Base-by-base conservation (phyloP, 2,888 invertebrate genomes). In the Tribolium freemani region DNA sequence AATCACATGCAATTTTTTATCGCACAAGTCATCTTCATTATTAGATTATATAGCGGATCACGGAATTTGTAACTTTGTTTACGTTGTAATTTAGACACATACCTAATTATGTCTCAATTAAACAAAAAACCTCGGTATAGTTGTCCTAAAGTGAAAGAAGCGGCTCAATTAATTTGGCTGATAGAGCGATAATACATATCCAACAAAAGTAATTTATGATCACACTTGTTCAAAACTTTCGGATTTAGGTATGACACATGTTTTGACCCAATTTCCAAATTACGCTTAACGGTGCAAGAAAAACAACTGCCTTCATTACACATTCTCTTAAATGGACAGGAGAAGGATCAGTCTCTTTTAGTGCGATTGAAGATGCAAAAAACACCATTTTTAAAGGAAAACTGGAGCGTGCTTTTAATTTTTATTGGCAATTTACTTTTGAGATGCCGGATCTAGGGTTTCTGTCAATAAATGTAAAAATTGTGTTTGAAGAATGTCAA, bases 251-350 rank as follows among this genome's bases (percentile, higher is more conserved):
- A 61, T 26, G 50, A 13, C 58, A 61, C 48, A 61, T 48, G 20
- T 53, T 50, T 9, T 50, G 61, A 48, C 61, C 61, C 30, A 50
- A 61, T 61, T 61, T 50, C 63, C 63, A 51, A 61, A 48, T 48
- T 50, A 50, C 61, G 9, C 26, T 30, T 61, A 61, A 20, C 48
- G 48, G 45, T 58, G 9, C 20, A 45, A 45, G 21, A 58, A 58
- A 58, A 57, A 26, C 26, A 26, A 26, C 26, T 26, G 26, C 38
- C 38, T 38, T 38, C 38, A 38, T 38, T 38, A 8, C 38, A 38
- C 38, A 38, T 38, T 38, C 38, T 38, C 38, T 38, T 38, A 38
- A 38, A 38, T 38, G 38, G 38, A 38, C 38, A 38, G 38, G 38
- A 38, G 38, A 8, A 38, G 38, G n/a, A 38, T 38, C 38, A 38